A percentile compares a stretch with the other conserved stretches of the same genome.
phyloP scores from a whole-genome alignment of 1,140 invertebrate genomes.

The Anadara kagoshimensis region DNA sequence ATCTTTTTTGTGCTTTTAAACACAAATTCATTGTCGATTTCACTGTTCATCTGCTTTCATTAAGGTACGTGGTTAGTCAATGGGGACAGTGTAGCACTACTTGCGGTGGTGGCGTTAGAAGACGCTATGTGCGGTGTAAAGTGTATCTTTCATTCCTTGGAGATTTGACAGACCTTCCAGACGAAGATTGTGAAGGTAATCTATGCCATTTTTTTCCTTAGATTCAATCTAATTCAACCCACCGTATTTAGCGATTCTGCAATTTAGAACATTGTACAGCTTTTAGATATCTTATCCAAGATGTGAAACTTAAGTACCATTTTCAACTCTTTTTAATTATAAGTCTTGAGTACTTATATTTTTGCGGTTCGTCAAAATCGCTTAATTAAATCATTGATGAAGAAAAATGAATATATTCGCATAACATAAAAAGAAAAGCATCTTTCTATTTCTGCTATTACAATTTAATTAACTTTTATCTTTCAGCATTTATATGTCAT shows the following conservation, averaged over 20 bases:
- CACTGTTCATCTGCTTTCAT: not conserved
- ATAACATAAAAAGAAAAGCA: too few species aligned
- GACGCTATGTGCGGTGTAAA: conserved; percentile 90
- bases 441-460: too few species aligned
- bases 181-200: conserved; percentile 84
- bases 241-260: not conserved
- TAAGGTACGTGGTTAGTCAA: conserved; percentile 84
- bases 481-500: too few species aligned
- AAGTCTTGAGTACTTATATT: not conserved
- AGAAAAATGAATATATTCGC: too few species aligned
- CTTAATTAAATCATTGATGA: too few species aligned
- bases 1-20: too few species aligned
- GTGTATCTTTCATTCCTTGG: conserved; percentile 82
- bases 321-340: not conserved
- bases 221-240: not conserved
- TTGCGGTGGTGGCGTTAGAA: conserved; percentile 89
- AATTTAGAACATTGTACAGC: not conserved
- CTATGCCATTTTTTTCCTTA: not conserved
- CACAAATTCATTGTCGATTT: too few species aligned
- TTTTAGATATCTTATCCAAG: not conserved
- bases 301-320: not conserved
- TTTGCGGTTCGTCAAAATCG: too few species aligned
- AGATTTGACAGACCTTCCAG: conserved; percentile 78
- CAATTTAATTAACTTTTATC: too few species aligned
- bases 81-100: conserved; percentile 93